Percentiles rank a stretch among this genome's conserved stretches.
phyloP scores from a whole-genome alignment of 2,888 invertebrate species.

The Atherix ibis region DNA sequence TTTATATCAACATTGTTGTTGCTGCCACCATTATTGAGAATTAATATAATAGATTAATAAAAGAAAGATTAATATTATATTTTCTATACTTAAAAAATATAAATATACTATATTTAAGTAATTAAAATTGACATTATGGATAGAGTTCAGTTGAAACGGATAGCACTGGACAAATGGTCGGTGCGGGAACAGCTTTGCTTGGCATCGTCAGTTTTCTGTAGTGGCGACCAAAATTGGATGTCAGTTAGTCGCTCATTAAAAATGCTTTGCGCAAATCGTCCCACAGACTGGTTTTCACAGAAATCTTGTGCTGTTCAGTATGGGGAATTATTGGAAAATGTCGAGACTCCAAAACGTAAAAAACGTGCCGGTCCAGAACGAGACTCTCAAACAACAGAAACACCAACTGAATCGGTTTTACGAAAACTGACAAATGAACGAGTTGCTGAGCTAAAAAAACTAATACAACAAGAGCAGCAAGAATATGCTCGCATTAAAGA shows the following conservation, averaged over 20 bases:
- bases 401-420: constrained; percentile 65
- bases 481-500: constrained; percentile 55
- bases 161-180: constrained; percentile 72
- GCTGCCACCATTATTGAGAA: too few species aligned
- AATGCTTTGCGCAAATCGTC: constrained; percentile 56
- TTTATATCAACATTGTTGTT: too few species aligned
- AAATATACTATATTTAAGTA: too few species aligned
- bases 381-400: constrained; percentile 36
- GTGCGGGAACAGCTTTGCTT: constrained; percentile 68
- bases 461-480: constrained; percentile 52
- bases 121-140: too few species aligned
- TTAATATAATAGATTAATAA: too few species aligned
- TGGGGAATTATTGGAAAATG: constrained; percentile 60
- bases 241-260: constrained; percentile 68
- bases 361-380: constrained; percentile 41
- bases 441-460: constrained; percentile 56
- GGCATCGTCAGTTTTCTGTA: constrained; percentile 69
- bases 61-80: too few species aligned
- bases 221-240: constrained; percentile 87
- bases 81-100: too few species aligned
- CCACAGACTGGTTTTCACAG: constrained; percentile 78
- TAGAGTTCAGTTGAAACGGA: constrained; percentile 48
- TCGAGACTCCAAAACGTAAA: constrained; percentile 72
- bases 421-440: constrained; percentile 61
- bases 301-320: constrained; percentile 85